Evolutionary conservation across 2,113 vertebrate species (phyloP).

Genomic region (Bubalus kerabau): DNA sequence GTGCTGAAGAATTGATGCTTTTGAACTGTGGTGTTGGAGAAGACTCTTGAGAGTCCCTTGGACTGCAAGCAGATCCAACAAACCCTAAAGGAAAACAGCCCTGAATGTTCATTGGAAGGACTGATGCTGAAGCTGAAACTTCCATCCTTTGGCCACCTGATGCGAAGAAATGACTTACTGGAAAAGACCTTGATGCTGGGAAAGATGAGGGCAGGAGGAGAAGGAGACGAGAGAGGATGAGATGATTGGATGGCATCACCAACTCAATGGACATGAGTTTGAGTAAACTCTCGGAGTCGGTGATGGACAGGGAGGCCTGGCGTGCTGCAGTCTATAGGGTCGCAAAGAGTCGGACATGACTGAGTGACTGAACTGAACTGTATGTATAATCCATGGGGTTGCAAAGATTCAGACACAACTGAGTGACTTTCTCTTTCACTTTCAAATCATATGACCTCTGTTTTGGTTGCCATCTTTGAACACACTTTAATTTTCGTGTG

Average conservation of each 20-base stretch:
- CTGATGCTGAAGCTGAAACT: neutral
- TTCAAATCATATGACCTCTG: neutral
- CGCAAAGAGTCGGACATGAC: neutral
- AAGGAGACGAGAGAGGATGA: neutral
- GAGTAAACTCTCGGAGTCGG: neutral
- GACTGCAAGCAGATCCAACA: neutral
- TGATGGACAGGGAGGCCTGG: neutral
- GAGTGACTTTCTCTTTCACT: neutral
- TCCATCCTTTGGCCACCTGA: neutral
- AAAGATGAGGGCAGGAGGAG: neutral
- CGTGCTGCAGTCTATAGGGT: fast-evolving
- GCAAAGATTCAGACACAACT: neutral
- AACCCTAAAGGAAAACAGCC: neutral
- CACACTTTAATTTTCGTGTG: neutral
- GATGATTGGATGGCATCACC: neutral
- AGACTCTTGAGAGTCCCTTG: neutral
- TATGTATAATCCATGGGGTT: neutral
- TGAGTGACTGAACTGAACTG: neutral
- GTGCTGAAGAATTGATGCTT: no score
- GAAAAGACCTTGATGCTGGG: neutral
- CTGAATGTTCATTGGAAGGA: neutral
- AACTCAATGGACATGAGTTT: neutral
- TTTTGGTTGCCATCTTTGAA: neutral
- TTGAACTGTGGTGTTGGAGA: no score
- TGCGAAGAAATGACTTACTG: fast-evolving